These are phyloP conservation scores for Julus scanicus DNA, from an alignment of 2,888 invertebrate species.

Conservation along the genomic window DNA sequence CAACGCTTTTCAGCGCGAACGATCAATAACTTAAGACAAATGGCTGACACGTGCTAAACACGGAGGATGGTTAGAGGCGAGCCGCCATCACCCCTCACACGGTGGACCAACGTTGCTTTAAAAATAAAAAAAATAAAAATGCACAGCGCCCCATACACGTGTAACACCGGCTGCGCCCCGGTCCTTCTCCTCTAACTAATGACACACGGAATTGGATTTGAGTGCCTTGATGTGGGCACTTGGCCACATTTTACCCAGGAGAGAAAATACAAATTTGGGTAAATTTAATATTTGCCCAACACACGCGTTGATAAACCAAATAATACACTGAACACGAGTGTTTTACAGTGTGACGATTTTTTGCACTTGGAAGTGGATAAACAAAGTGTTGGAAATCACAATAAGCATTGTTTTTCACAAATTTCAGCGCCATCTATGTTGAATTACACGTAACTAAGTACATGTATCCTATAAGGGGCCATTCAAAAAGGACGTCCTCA, in stretches of 20 bases:
- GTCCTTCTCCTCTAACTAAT: conserved; percentile 18
- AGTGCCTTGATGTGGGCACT: not conserved
- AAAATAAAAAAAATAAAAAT: not conserved
- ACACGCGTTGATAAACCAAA: not conserved
- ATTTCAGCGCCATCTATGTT: too few species aligned
- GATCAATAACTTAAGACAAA: conserved; percentile 33
- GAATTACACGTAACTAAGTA: too few species aligned
- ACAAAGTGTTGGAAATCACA: too few species aligned
- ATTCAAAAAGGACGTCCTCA: too few species aligned
- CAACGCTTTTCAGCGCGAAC: conserved; percentile 26
- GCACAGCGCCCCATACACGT: not conserved
- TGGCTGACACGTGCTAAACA: conserved; percentile 33
- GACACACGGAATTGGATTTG: not conserved
- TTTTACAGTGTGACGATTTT: not conserved
- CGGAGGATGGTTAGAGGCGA: conserved; percentile 25
- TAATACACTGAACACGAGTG: not conserved
- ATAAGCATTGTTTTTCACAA: too few species aligned
- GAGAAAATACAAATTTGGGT: not conserved
- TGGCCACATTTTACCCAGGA: not conserved
- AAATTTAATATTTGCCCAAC: not conserved
- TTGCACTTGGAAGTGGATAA: too few species aligned
- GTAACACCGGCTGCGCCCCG: not conserved
- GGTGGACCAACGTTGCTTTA: conserved; percentile 1
- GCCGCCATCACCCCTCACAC: conserved; percentile 22
- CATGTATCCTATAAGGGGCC: too few species aligned